Evolutionary conservation across 2,797 vertebrate genomes (phyloP), one percentile per base, ranked within the genome.

Genomic region (Acestrorhynchus altus): DNA sequence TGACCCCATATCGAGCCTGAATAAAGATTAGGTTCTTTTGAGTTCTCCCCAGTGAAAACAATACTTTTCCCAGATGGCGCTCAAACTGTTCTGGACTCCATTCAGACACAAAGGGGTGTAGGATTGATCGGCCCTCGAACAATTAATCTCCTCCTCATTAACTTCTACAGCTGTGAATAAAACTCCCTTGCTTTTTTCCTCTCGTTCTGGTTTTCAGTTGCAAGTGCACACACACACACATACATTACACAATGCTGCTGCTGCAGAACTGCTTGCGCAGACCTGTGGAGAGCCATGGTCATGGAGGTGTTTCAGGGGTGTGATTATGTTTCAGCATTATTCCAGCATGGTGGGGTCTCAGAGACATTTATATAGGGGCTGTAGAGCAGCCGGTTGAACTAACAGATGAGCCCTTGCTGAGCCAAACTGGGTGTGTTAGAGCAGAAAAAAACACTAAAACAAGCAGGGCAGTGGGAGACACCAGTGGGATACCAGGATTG

Each of bases 71-170:
- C 64, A 66, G 44, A 46, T 26, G 65, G 65, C 22, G 24, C 44
- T 28, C 65, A 47, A 67, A 31, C 12, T 49, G 65, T 24, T 47
- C 40, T 46, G 63, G 20, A 46, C 63, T 67, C 65, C 46, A 18
- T 28, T 67, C 44, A 61, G 15, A 65, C 63, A 44, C 63, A 66
- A 40, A 47, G 44, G 15, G 65, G 46, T 28, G 46, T 24, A 49
- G 44, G 24, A 49, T 31, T 49, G 65, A 67, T 51, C 65, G 22
- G 46, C 15, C 65, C 26, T 16, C 65, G 13, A 26, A 66, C 44
- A 67, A 67, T 67, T 67, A 67, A 67, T 67, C 65, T 67, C 44
- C 65, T 67, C 16, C 65, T 67, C 65, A 67, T 67, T 67, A 67
- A 67, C 44, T 49, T 67, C 44, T 26, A 66, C 65, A 67, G 65